Conservation (phyloP, 2,888 invertebrate species). For the Theodoxus fluviatilis region DNA sequence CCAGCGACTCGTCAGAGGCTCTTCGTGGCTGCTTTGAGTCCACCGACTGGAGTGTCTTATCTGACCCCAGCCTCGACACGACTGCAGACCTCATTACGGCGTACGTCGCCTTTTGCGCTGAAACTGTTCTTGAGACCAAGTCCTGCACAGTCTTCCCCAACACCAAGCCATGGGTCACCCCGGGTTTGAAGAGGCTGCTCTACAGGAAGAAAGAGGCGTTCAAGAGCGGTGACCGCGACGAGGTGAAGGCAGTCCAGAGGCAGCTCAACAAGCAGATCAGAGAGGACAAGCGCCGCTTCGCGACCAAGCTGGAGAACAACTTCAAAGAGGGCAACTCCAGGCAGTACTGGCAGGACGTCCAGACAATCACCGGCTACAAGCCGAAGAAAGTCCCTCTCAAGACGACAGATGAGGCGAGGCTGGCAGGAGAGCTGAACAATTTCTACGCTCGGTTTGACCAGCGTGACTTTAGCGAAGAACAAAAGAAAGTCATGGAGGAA, state of each 20-base stretch:
- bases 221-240: not conserved
- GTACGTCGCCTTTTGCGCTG: constrained; percentile 6
- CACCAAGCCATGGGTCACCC: not conserved
- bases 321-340: not conserved
- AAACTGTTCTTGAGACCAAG: not conserved
- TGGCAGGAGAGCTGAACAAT: not conserved
- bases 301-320: not conserved
- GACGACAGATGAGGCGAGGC: not conserved
- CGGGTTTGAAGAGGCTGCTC: not conserved
- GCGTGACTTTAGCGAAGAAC: not conserved
- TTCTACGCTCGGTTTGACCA: not conserved
- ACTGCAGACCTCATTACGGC: not conserved
- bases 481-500: not conserved
- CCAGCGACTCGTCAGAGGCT: too few relatives aligned
- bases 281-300: not conserved
- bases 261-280: not conserved
- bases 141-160: not conserved
- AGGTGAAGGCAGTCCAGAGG: not conserved
- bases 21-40: too few relatives aligned
- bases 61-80: too few relatives aligned
- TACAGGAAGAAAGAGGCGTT: not conserved
- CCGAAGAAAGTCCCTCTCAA: not conserved
- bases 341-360: not conserved
- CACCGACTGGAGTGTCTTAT: too few relatives aligned
- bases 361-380: not conserved